phyloP scores from a whole-genome alignment of 2,113 vertebrate species.

The Sminthopsis crassicaudata region DNA sequence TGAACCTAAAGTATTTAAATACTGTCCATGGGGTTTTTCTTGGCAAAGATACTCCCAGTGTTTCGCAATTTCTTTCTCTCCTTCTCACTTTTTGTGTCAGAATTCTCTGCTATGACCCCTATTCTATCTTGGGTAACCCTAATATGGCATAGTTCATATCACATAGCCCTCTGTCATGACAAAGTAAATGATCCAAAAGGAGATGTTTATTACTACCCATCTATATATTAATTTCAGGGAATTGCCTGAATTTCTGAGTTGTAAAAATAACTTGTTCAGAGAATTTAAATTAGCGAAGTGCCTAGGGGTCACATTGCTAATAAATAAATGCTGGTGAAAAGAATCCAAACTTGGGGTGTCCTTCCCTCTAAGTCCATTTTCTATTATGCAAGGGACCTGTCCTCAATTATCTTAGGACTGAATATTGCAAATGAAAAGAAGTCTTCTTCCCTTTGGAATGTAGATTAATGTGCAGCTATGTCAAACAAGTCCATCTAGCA shows the following conservation, averaged over 20 bases:
- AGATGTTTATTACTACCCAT: not conserved
- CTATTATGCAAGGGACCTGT: not conserved
- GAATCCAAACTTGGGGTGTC: not conserved
- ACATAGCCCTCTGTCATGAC: no score
- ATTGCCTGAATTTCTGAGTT: not conserved
- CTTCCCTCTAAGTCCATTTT: not conserved
- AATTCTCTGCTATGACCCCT: not conserved
- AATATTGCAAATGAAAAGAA: constrained; percentile 16
- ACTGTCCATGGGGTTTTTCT: not conserved
- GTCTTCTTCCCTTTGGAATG: not conserved
- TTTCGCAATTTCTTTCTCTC: not conserved
- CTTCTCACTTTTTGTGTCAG: not conserved
- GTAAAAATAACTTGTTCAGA: not conserved
- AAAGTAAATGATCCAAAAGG: not conserved
- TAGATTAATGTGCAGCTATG: not conserved
- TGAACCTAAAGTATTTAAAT: not conserved
- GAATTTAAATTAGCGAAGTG: not conserved
- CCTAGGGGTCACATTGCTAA: not conserved
- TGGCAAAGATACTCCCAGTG: not conserved
- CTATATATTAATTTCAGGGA: not conserved
- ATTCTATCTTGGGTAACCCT: not conserved
- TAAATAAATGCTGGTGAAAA: not conserved
- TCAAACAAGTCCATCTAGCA: constrained; percentile 1
- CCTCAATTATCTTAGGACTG: constrained; percentile 9
- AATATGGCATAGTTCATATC: not conserved